Evolutionary conservation across 1,140 invertebrate species (phyloP).

Genomic region (Hylaeus anthracinus): DNA sequence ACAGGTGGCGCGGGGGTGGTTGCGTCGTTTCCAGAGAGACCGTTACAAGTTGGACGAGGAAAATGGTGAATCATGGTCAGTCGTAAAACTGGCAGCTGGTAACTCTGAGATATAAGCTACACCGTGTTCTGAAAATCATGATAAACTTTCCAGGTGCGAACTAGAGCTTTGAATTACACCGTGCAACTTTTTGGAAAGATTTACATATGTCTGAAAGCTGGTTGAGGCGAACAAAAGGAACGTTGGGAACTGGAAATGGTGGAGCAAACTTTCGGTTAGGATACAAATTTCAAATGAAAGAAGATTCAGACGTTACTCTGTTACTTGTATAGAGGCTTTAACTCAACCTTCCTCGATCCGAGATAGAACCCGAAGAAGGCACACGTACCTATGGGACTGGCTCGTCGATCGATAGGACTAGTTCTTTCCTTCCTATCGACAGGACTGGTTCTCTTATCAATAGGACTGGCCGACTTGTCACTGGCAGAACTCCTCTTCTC

Average conservation of each 20-base stretch:
- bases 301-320: too few species aligned
- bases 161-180: background rate
- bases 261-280: too few species aligned
- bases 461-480: conserved; percentile 77
- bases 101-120: conserved; percentile 34
- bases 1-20: conserved; percentile 12
- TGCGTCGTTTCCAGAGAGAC: too few species aligned
- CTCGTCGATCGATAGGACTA: conserved; percentile 73
- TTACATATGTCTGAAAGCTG: background rate
- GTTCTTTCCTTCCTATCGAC: conserved; percentile 74
- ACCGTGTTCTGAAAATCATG: conserved; percentile 39
- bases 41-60: conserved; percentile 15
- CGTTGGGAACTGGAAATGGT: background rate
- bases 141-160: conserved; percentile 26
- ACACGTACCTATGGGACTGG: conserved; percentile 73
- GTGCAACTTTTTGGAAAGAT: conserved; percentile 6
- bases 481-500: conserved; percentile 78
- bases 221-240: background rate
- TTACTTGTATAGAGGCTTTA: too few species aligned
- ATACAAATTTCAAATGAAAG: too few species aligned
- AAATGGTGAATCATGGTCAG: conserved; percentile 39
- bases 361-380: too few species aligned
- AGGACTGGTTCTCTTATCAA: conserved; percentile 74
- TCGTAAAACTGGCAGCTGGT: conserved; percentile 34
- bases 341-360: too few species aligned